Evolutionary conservation across 2,888 invertebrate species (phyloP).

Genomic region (Synergus gifuensis): DNA sequence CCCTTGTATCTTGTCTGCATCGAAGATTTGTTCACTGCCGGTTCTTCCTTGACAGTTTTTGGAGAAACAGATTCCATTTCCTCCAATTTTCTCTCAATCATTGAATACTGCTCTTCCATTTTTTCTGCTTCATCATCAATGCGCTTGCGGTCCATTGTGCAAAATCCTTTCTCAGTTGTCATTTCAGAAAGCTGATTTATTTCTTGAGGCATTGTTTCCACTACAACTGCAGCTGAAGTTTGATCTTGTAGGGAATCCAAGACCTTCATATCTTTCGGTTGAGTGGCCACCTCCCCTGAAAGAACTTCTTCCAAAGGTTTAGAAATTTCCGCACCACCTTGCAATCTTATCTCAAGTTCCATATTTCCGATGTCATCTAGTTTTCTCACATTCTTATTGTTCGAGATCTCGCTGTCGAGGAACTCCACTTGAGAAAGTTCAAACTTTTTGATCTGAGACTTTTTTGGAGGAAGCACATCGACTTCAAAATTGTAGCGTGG

Average conservation of each 20-base stretch:
- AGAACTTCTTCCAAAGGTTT: conserved; percentile 28
- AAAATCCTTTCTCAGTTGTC: conserved; percentile 20
- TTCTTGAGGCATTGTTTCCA: conserved; percentile 42
- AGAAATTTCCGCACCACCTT: not conserved
- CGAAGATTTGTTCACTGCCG: conserved; percentile 43
- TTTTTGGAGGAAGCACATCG: conserved; percentile 72
- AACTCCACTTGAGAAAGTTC: conserved; percentile 71
- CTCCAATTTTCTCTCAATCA: conserved; percentile 25
- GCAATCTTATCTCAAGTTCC: conserved; percentile 19
- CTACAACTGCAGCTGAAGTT: conserved; percentile 17
- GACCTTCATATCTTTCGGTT: conserved; percentile 1
- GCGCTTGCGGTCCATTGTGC: conserved; percentile 19
- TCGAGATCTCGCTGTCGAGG: conserved; percentile 55
- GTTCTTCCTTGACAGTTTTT: conserved; percentile 36
- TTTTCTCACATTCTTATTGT: conserved; percentile 18
- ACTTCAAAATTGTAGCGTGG: conserved; percentile 41
- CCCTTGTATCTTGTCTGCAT: conserved; percentile 60
- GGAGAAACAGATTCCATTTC: conserved; percentile 39
- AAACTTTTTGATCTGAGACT: conserved; percentile 75
- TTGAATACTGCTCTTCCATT: conserved; percentile 35
- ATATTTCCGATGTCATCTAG: conserved; percentile 12
- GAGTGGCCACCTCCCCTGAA: conserved; percentile 1
- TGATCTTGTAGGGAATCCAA: not conserved
- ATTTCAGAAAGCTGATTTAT: conserved; percentile 41
- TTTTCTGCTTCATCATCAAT: conserved; percentile 15